phyloP scores from a whole-genome alignment of 2,113 vertebrate genomes.

The Hystrix cristata region DNA sequence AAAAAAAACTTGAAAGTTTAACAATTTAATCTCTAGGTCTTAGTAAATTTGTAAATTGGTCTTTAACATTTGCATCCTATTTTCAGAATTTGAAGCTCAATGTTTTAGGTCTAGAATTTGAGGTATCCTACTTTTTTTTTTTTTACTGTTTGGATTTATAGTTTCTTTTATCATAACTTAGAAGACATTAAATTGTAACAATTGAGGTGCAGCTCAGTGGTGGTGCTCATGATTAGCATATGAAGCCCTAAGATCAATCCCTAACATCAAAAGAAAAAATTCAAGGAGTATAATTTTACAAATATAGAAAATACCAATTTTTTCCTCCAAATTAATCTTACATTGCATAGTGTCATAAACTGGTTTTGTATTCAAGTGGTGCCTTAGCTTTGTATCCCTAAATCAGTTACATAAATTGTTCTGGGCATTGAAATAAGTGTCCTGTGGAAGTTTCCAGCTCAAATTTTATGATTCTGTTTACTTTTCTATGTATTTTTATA shows the following conservation, averaged over 20 bases:
- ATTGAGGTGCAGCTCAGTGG: neutral
- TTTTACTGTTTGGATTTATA: neutral
- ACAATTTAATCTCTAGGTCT: neutral
- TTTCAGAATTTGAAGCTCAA: neutral
- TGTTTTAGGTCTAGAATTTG: constrained; percentile 54
- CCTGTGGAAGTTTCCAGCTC: neutral
- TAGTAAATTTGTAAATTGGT: neutral
- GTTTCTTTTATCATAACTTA: constrained; percentile 63
- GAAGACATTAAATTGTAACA: neutral
- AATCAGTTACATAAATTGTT: neutral
- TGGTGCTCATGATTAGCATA: neutral
- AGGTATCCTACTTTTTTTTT: neutral
- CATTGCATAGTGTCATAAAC: neutral
- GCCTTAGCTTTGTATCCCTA: neutral
- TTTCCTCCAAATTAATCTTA: constrained; percentile 18
- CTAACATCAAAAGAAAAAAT: constrained; percentile 2
- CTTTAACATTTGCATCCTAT: constrained; percentile 50
- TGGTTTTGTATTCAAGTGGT: constrained; percentile 8
- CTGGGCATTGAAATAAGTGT: constrained; percentile 55
- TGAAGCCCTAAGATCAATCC: neutral
- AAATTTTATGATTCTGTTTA: constrained; percentile 26
- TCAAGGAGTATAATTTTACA: neutral
- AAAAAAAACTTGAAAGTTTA: constrained; percentile 26
- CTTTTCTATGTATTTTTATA: constrained; percentile 32
- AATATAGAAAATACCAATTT: neutral